Evolutionary conservation across 2,888 invertebrate species (phyloP).

Genomic region (Parasteatoda lunata): DNA sequence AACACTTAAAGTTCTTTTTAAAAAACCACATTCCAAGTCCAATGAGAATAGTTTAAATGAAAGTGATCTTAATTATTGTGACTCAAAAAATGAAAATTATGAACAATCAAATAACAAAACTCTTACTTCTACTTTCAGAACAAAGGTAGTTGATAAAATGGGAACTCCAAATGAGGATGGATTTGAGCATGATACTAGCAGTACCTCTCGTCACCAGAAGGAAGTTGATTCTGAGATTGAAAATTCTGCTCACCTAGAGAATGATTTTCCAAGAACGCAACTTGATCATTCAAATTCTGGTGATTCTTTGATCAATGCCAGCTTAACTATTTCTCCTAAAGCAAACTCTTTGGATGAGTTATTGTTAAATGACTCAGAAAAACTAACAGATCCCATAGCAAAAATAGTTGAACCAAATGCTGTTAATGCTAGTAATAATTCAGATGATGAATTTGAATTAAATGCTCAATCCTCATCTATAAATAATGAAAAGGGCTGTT

Average conservation of each 20-base stretch:
- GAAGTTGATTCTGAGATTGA: background rate
- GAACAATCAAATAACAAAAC: conserved; percentile 23
- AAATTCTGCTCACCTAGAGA: background rate
- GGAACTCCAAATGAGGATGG: conserved; percentile 16
- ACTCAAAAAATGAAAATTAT: conserved; percentile 32
- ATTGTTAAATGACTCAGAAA: no score
- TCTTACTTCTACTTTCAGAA: conserved; percentile 50
- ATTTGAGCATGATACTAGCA: conserved; percentile 2
- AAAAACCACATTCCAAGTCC: conserved; percentile 9
- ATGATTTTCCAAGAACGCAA: background rate
- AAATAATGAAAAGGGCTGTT: no score
- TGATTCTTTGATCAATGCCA: background rate
- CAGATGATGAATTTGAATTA: no score
- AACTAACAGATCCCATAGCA: no score
- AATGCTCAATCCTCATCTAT: no score
- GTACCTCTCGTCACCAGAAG: conserved; percentile 2
- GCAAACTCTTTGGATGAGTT: no score
- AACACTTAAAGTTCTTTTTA: conserved; percentile 52
- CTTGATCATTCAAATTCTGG: background rate
- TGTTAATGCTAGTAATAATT: no score
- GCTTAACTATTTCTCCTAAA: background rate
- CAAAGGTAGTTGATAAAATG: conserved; percentile 12
- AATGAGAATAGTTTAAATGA: conserved; percentile 10
- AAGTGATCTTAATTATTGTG: conserved; percentile 1
- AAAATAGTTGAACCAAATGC: no score